Evolutionary conservation across 2,888 invertebrate genomes (phyloP), one percentile per base, ranked within the genome.

Genomic region (Dilophus febrilis): DNA sequence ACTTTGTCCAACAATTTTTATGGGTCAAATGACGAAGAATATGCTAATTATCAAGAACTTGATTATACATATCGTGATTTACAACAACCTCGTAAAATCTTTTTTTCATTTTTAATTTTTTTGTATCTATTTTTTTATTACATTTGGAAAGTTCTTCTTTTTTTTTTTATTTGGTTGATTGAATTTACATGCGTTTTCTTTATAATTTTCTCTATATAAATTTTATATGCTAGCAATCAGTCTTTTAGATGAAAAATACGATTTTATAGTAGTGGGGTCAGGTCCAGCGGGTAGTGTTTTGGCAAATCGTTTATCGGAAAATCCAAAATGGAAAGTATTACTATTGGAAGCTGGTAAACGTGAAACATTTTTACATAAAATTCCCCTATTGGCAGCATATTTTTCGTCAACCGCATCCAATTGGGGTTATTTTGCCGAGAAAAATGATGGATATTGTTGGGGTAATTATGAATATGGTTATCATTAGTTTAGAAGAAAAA

Each of bases 201-300:
- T n/a, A n/a, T n/a, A n/a, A n/a, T n/a, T n/a, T n/a, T n/a, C n/a
- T n/a, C n/a, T n/a, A n/a, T n/a, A n/a, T n/a, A n/a, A n/a, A n/a
- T n/a, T n/a, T n/a, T n/a, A n/a, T n/a, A n/a, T n/a, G n/a, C n/a
- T n/a, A 12, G 6, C 31, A 31, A 16, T 14, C 31, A 31, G 13
- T 31, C 4, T n/a, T 7, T 7, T 6, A 22, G 8, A 22, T 8
- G 22, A 22, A 0, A 69, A 71, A 26, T 87, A 85, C 51, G 84
- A 88, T 57, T 88, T 87, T 53, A 81, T 88, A 45, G 67, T 86
- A 34, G 74, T 88, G 11, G 88, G 88, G 4, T 79, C 77, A 2
- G 88, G 88, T 22, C 86, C 88, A 5, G 86, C 87, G 53, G 85
- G 85, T 34, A 55, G 61, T 45, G 61, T 61, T 3, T 42, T 64